phyloP scores from a whole-genome alignment of 2,113 vertebrate species.

The Odontophorus gujanensis region DNA sequence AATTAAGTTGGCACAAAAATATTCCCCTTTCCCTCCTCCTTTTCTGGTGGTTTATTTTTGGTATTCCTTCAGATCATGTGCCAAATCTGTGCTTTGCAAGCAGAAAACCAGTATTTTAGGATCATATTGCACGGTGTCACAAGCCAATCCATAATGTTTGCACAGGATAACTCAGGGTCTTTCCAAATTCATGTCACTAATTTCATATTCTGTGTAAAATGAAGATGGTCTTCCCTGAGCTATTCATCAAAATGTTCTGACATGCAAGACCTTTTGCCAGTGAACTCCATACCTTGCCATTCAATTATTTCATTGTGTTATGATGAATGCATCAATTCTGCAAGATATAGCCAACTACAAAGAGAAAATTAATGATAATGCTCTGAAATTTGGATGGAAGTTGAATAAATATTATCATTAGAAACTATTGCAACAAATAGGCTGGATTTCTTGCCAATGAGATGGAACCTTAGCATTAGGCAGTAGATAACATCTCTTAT shows the following conservation, averaged over 20 bases:
- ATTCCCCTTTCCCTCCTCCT: accelerated
- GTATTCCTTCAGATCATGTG: not conserved
- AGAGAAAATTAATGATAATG: not conserved
- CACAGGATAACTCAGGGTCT: not conserved
- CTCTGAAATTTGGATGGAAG: not conserved
- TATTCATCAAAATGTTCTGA: not conserved
- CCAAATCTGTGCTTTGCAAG: not conserved
- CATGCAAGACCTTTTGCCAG: not conserved
- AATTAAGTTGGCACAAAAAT: not conserved
- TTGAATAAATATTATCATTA: not conserved
- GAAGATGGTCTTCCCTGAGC: not conserved
- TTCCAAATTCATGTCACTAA: not conserved
- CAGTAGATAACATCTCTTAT: not conserved
- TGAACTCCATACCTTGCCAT: not conserved
- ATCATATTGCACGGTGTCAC: not conserved
- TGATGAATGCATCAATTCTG: not conserved
- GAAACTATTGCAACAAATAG: not conserved
- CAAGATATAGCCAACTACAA: not conserved
- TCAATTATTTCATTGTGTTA: not conserved
- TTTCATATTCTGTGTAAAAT: not conserved
- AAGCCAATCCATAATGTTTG: not conserved
- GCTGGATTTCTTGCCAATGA: not conserved
- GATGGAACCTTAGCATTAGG: not conserved
- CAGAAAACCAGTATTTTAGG: not conserved
- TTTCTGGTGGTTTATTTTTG: not conserved